Evolutionary conservation across 2,113 vertebrate genomes (phyloP).

Genomic region (Mus pahari): DNA sequence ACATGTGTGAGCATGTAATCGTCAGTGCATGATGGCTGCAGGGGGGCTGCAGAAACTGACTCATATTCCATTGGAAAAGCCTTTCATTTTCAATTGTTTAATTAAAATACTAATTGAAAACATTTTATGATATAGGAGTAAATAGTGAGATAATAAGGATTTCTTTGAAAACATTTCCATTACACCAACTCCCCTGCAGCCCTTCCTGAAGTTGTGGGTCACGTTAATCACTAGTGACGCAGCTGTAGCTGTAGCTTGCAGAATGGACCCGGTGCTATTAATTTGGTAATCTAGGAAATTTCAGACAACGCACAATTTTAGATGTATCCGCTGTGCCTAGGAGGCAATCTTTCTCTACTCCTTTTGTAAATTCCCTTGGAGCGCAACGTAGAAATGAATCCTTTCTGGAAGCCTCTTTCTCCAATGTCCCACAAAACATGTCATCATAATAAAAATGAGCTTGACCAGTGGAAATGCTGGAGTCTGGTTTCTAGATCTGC

Average conservation of each 20-base stretch:
- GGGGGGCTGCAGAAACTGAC: not conserved
- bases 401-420: conserved; percentile 25
- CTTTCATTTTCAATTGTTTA: not conserved
- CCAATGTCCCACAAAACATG: not conserved
- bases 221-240: not conserved
- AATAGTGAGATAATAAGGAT: not conserved
- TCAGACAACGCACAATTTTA: conserved; percentile 3
- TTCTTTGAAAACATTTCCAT: not conserved
- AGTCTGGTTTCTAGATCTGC: not conserved
- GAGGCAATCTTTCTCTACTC: not conserved
- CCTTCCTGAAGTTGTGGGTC: not conserved
- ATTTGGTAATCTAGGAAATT: conserved; percentile 6
- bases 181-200: not conserved
- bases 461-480: not conserved
- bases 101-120: not conserved
- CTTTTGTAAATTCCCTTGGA: not conserved
- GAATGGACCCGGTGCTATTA: not conserved
- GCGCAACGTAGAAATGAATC: not conserved
- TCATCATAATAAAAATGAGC: not conserved
- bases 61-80: not conserved
- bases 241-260: not conserved
- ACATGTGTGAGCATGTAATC: not conserved
- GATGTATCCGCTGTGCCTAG: not conserved
- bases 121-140: not conserved
- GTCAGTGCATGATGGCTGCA: not conserved